phyloP scores from a whole-genome alignment of 2,797 vertebrate genomes.

The Mustela erminea region DNA sequence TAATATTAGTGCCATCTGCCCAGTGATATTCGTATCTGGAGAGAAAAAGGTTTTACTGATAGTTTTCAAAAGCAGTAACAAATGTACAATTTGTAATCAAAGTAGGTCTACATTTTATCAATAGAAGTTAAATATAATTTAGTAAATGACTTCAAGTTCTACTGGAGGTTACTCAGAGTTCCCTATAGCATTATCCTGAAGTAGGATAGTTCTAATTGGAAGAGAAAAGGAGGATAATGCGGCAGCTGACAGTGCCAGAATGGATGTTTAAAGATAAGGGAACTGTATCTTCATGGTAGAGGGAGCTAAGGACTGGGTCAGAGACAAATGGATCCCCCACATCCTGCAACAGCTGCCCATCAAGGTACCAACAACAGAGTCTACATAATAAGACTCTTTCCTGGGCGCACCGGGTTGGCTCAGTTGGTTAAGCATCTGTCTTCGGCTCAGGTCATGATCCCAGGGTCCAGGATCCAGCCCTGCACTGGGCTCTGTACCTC shows the following conservation, averaged over 20 bases:
- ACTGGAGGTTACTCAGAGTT: slow-evolving; percentile 16
- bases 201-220: neutral
- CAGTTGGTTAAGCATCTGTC: neutral
- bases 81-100: slow-evolving; percentile 48
- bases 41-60: slow-evolving; percentile 57
- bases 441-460: neutral
- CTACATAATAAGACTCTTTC: slow-evolving; percentile 6
- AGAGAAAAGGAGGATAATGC: neutral
- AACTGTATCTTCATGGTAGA: neutral
- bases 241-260: neutral
- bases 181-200: neutral
- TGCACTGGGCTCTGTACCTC: too few relatives aligned
- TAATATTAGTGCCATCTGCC: slow-evolving; percentile 98
- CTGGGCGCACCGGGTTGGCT: neutral
- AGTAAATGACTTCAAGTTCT: slow-evolving; percentile 25
- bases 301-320: neutral
- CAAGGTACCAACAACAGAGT: neutral
- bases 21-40: slow-evolving; percentile 97
- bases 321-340: neutral
- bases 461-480: neutral
- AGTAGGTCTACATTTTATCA: slow-evolving; percentile 47
- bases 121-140: neutral
- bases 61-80: slow-evolving; percentile 61
- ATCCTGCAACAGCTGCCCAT: neutral
- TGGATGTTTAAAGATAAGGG: neutral